Evolutionary conservation across 1,140 invertebrate species (phyloP).

Genomic region (Drosophila tani): DNA sequence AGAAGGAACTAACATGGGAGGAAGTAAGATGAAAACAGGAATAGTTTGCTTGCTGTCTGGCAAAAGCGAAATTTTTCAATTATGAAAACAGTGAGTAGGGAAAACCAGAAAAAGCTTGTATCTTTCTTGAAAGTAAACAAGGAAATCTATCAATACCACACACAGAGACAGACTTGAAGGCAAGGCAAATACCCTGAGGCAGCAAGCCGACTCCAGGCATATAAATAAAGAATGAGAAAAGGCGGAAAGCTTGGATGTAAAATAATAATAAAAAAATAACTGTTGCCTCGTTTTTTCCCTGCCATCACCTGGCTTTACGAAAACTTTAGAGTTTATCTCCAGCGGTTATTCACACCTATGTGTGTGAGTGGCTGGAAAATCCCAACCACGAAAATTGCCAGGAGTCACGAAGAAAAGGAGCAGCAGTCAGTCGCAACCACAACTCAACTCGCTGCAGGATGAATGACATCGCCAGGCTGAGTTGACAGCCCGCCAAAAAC

Average conservation of each 20-base stretch:
- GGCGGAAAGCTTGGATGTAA: slow-evolving; percentile 7
- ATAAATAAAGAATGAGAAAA: slow-evolving; percentile 8
- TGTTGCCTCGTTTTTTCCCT: slow-evolving; percentile 4
- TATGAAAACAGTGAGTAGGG: slow-evolving; percentile 20
- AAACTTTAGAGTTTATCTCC: slow-evolving; percentile 39
- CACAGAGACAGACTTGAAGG: background rate
- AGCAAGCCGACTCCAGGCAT: background rate
- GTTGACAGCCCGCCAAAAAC: slow-evolving; percentile 49
- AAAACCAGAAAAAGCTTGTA: slow-evolving; percentile 19
- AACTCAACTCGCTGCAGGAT: slow-evolving; percentile 23
- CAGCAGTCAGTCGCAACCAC: slow-evolving; percentile 16
- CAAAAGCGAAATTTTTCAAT: slow-evolving; percentile 39
- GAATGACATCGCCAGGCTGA: slow-evolving; percentile 32
- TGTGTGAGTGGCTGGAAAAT: slow-evolving; percentile 5
- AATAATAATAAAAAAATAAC: slow-evolving; percentile 9
- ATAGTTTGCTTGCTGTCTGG: slow-evolving; percentile 19
- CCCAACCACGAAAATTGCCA: slow-evolving; percentile 6
- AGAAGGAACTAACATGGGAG: background rate
- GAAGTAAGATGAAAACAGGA: slow-evolving; percentile 6
- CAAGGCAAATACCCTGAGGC: background rate
- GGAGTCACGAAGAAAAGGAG: slow-evolving; percentile 12
- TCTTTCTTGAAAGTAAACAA: background rate
- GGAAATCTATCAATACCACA: slow-evolving; percentile 31
- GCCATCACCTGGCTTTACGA: background rate
- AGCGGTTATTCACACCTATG: slow-evolving; percentile 79